Evolutionary conservation across 2,797 vertebrate species (phyloP).

Genomic region (Coilia nasus): DNA sequence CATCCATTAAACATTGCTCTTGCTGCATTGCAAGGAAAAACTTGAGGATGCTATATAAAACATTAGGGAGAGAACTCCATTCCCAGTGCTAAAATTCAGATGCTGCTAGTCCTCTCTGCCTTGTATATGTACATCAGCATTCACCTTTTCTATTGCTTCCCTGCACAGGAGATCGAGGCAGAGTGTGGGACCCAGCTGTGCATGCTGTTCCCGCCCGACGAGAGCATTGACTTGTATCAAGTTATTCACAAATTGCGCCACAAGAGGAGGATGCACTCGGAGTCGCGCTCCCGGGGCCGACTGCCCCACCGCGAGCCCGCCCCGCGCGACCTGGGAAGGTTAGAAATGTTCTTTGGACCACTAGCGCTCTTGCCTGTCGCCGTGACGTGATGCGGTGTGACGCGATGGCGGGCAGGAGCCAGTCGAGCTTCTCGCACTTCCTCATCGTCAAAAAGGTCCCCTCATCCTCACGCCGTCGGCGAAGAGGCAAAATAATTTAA

Average conservation of each 20-base stretch:
- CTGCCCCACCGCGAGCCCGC: constrained; percentile 88
- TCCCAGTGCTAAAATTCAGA: too few relatives aligned
- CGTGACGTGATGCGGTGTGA: constrained; percentile 79
- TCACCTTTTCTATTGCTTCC: not conserved
- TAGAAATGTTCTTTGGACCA: constrained; percentile 98
- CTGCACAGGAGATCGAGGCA: constrained; percentile 89
- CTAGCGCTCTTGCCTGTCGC: constrained; percentile 86
- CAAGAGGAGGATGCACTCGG: constrained; percentile 93
- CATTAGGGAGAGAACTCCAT: too few relatives aligned
- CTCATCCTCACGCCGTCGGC: constrained; percentile 44
- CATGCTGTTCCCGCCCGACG: constrained; percentile 93
- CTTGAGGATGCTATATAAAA: not conserved
- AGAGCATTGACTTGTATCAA: constrained; percentile 96
- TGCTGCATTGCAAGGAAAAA: not conserved
- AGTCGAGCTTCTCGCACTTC: constrained; percentile 70
- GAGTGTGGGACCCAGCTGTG: constrained; percentile 94
- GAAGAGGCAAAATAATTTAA: constrained; percentile 43
- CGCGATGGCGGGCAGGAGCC: constrained; percentile 57
- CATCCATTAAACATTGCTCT: too few relatives aligned
- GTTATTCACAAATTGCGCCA: constrained; percentile 96
- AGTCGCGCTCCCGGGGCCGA: constrained; percentile 91
- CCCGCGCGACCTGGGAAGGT: constrained; percentile 96
- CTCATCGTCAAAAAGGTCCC: constrained; percentile 64
- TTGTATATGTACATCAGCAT: not conserved
- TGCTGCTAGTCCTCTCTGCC: not conserved